Evolutionary conservation across 2,888 invertebrate species (phyloP), one percentile per base, ranked within the genome.

Genomic region (Ormyrus thymus): DNA sequence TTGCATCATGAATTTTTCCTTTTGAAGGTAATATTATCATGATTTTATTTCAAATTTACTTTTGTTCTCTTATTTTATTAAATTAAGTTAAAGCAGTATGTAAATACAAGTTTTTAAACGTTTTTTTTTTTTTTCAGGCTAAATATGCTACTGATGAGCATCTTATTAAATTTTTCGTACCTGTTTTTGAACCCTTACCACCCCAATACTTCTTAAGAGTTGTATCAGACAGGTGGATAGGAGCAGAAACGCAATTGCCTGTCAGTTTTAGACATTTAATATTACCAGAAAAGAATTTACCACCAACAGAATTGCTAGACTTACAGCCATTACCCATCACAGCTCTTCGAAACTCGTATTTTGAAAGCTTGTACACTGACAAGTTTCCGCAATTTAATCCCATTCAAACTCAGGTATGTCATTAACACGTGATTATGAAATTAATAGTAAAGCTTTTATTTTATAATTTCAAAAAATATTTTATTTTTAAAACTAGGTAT

Each of bases 201-300:
- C 99, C 99, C 0, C 98, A 99, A 90, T 99, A 99, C 91, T 99
- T 98, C 90, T 93, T 99, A 55, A 91, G 96, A 59, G 95, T 97
- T 2, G 95, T 97, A 0, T 97, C 97, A 0, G 97, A 97, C 89
- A 93, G 97, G 86, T 97, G 97, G 97, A 96, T 97, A 89, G 97
- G 97, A 0, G 96, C 98, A 0, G 98, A 98, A 90, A 98, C 98
- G 0, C 96, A 97, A 86, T 92, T 99, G 13, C 99, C 99, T 0
- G 98, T 99, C 0, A 98, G 98, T 0, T 99, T 99, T 92, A 93
- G 98, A 0, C 99, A 99, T 91, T 92, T 99, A 70, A 97, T 99
- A 84, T 91, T 99, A 58, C 99, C 99, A 0, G 99, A 99, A 90
- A 99, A 99, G 91, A 98, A 98, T 91, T 94, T 98, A 62, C 99